These are phyloP conservation scores for Hyperoplus lanceolatus DNA, from an alignment of 2,797 vertebrate species.

Conservation along the genomic window DNA sequence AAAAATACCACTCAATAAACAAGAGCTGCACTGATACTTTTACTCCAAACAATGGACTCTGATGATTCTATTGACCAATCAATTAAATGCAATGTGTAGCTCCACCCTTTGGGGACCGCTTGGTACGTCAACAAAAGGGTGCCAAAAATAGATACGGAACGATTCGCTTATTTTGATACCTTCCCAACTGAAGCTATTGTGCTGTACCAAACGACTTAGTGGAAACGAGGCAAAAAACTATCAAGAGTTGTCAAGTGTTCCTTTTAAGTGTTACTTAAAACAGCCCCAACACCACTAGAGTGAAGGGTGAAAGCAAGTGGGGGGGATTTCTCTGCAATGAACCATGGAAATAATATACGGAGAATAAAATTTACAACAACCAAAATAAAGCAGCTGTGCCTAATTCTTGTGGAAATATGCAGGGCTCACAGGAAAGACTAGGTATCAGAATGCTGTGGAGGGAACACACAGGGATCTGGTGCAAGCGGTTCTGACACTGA, in stretches of 20 bases:
- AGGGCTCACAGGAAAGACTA: constrained; percentile 56
- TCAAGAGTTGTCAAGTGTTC: constrained; percentile 31
- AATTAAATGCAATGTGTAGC: no score
- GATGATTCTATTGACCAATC: no score
- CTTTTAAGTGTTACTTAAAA: constrained; percentile 28
- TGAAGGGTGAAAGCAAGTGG: constrained; percentile 15
- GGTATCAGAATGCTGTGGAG: constrained; percentile 77
- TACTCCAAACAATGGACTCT: no score
- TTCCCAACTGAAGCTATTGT: no score
- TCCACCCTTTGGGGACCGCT: no score
- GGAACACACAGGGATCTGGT: constrained; percentile 86
- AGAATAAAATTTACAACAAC: constrained; percentile 2
- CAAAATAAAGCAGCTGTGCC: constrained; percentile 12
- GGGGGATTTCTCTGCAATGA: constrained; percentile 5
- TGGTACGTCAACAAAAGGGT: no score
- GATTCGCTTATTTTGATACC: no score
- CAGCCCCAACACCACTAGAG: constrained; percentile 14
- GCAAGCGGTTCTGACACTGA: constrained; percentile 80
- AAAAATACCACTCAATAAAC: no score
- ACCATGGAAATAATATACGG: constrained; percentile 6
- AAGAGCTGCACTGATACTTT: no score
- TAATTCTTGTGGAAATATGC: constrained; percentile 5
- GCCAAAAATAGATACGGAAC: no score
- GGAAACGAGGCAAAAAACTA: not conserved
- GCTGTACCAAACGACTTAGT: no score